Percentiles rank a stretch among this genome's conserved stretches.
Conservation (phyloP, 2,113 vertebrate genomes). For the Regulus satrapa region DNA sequence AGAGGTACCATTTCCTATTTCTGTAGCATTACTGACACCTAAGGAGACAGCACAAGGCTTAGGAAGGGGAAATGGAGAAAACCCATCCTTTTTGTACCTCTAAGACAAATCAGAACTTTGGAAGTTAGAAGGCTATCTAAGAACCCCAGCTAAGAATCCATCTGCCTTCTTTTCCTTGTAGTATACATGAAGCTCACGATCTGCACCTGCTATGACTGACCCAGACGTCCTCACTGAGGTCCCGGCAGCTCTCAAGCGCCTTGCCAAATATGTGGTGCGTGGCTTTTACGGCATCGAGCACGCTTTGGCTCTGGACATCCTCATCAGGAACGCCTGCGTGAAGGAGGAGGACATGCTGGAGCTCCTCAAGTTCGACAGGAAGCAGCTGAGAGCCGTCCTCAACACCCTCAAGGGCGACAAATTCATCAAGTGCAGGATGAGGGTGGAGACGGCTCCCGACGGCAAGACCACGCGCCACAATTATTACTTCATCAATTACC, state of each 20-base stretch:
- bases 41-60: not conserved
- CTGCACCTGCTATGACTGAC: slow-evolving; percentile 83
- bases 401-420: slow-evolving; percentile 97
- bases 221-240: slow-evolving; percentile 92
- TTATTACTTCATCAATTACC: slow-evolving; percentile 98
- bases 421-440: slow-evolving; percentile 97
- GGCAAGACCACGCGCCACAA: slow-evolving; percentile 97
- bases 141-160: not conserved
- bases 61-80: not conserved
- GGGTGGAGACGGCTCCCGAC: slow-evolving; percentile 92
- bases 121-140: not conserved
- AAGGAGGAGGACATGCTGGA: slow-evolving; percentile 98
- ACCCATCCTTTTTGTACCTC: not conserved
- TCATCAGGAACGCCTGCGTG: slow-evolving; percentile 95
- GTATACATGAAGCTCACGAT: slow-evolving; percentile 41
- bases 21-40: not conserved
- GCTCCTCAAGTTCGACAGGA: slow-evolving; percentile 96
- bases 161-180: slow-evolving; percentile 4
- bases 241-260: slow-evolving; percentile 88
- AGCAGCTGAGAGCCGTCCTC: slow-evolving; percentile 92
- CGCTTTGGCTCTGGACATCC: slow-evolving; percentile 92
- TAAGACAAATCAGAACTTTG: not conserved
- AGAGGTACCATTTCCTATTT: not conserved
- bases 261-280: slow-evolving; percentile 95
- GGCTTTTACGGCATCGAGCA: slow-evolving; percentile 97